phyloP scores from a whole-genome alignment of 2,113 vertebrate species.

The Dascyllus trimaculatus region DNA sequence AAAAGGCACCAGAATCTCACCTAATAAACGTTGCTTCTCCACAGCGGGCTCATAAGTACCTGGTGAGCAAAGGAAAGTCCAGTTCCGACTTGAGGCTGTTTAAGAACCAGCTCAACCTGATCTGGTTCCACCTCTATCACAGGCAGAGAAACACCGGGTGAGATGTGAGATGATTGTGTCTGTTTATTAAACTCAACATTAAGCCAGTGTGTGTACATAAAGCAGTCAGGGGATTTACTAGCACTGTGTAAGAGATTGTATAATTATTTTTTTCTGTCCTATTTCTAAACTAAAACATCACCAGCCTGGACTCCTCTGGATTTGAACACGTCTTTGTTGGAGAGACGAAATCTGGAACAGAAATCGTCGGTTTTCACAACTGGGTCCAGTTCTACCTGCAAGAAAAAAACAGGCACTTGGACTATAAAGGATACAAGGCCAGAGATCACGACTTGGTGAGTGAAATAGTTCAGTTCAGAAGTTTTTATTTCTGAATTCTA shows the following conservation, averaged over 20 bases:
- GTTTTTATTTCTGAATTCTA: background rate
- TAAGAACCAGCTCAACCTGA: slow-evolving; percentile 87
- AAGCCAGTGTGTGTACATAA: background rate
- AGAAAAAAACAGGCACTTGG: slow-evolving; percentile 85
- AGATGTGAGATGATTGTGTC: slow-evolving; percentile 5
- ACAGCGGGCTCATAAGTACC: slow-evolving; percentile 87
- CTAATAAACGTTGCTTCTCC: slow-evolving; percentile 33
- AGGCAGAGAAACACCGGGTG: slow-evolving; percentile 85
- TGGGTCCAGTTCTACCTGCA: slow-evolving; percentile 93
- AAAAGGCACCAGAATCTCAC: background rate
- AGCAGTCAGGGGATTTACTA: background rate
- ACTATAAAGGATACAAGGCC: slow-evolving; percentile 90
- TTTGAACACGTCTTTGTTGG: slow-evolving; percentile 93
- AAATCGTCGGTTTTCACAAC: slow-evolving; percentile 91
- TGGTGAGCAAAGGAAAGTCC: slow-evolving; percentile 84
- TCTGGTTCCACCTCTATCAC: slow-evolving; percentile 91
- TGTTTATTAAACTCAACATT: background rate
- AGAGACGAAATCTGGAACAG: slow-evolving; percentile 84
- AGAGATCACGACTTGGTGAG: slow-evolving; percentile 65
- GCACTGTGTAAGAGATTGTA: background rate
- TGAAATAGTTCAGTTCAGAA: background rate
- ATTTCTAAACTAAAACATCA: slow-evolving; percentile 8
- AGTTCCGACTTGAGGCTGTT: slow-evolving; percentile 80
- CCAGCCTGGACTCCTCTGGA: slow-evolving; percentile 88
- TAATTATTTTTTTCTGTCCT: background rate